These are phyloP conservation scores for Dynastes tityus DNA, from an alignment of 2,888 invertebrate genomes.

Conservation along the genomic window DNA sequence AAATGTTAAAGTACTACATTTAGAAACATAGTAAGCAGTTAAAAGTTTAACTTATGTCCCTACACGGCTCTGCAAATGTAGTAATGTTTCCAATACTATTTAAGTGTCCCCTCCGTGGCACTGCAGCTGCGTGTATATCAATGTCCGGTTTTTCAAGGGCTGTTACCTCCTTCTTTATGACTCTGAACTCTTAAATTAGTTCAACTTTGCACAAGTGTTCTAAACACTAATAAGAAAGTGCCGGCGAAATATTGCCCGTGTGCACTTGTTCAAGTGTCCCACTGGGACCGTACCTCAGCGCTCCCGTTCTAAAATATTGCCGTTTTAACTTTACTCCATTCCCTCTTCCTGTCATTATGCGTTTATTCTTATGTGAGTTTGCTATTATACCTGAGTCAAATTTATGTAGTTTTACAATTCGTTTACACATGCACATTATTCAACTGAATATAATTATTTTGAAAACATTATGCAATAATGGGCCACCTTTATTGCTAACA, in stretches of 20 bases:
- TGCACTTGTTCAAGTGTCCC: slow-evolving; percentile 66
- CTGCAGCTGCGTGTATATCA: slow-evolving; percentile 53
- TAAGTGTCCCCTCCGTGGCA: slow-evolving; percentile 34
- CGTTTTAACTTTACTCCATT: slow-evolving; percentile 62
- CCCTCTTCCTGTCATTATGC: slow-evolving; percentile 57
- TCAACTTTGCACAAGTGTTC: slow-evolving; percentile 69
- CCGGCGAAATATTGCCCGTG: slow-evolving; percentile 65
- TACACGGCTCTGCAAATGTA: slow-evolving; percentile 25
- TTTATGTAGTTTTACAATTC: slow-evolving; percentile 38
- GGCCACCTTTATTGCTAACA: neutral
- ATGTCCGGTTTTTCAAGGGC: slow-evolving; percentile 65
- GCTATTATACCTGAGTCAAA: slow-evolving; percentile 50
- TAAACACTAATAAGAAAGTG: slow-evolving; percentile 70
- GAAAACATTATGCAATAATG: neutral
- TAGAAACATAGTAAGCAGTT: slow-evolving; percentile 51
- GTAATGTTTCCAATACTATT: slow-evolving; percentile 20
- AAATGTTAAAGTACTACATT: slow-evolving; percentile 28
- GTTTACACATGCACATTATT: slow-evolving; percentile 25
- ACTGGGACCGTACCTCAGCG: slow-evolving; percentile 66
- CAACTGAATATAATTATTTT: slow-evolving; percentile 24
- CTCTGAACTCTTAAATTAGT: slow-evolving; percentile 70
- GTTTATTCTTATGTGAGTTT: slow-evolving; percentile 56
- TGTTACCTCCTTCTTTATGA: slow-evolving; percentile 70
- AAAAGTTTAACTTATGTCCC: slow-evolving; percentile 47
- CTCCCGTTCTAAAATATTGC: slow-evolving; percentile 62